Percentiles rank a stretch among this genome's conserved stretches.
These are phyloP conservation scores for Nasalis larvatus DNA, from an alignment of 2,113 vertebrate species.

Conservation along the genomic window DNA sequence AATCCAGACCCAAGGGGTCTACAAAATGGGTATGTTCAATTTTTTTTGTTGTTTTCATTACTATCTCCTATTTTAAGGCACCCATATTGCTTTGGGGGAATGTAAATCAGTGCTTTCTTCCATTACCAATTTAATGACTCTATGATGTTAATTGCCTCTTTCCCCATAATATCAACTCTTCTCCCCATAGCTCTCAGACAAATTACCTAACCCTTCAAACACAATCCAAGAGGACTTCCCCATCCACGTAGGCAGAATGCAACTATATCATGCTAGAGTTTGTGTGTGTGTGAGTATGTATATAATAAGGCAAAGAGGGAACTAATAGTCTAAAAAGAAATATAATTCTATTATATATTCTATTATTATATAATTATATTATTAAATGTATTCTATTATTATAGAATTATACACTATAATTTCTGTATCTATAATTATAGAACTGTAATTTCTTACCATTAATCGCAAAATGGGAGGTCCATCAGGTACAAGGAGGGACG, in stretches of 20 bases:
- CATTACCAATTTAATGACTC: neutral
- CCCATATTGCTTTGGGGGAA: neutral
- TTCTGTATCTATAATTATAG: too few relatives aligned
- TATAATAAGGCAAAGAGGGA: slow-evolving; percentile 65
- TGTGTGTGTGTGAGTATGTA: neutral
- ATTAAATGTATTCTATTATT: too few relatives aligned
- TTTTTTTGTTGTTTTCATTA: slow-evolving; percentile 11
- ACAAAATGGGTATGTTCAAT: neutral
- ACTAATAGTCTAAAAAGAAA: slow-evolving; percentile 80
- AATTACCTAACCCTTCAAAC: neutral
- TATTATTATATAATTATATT: too few relatives aligned
- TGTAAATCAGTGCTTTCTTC: neutral
- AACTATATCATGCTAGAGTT: neutral
- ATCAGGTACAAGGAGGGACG: neutral
- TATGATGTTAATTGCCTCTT: slow-evolving; percentile 12
- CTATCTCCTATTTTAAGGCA: neutral
- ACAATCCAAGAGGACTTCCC: neutral
- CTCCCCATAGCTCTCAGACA: neutral
- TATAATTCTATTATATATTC: slow-evolving; percentile 63
- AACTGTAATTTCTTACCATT: slow-evolving; percentile 79
- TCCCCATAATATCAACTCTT: neutral
- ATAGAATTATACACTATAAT: too few relatives aligned
- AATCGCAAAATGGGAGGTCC: slow-evolving; percentile 59
- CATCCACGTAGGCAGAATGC: too few relatives aligned
- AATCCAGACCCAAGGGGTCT: neutral